These are phyloP conservation scores for Dreissena polymorpha DNA, from an alignment of 1,140 invertebrate genomes.

Conservation along the genomic window DNA sequence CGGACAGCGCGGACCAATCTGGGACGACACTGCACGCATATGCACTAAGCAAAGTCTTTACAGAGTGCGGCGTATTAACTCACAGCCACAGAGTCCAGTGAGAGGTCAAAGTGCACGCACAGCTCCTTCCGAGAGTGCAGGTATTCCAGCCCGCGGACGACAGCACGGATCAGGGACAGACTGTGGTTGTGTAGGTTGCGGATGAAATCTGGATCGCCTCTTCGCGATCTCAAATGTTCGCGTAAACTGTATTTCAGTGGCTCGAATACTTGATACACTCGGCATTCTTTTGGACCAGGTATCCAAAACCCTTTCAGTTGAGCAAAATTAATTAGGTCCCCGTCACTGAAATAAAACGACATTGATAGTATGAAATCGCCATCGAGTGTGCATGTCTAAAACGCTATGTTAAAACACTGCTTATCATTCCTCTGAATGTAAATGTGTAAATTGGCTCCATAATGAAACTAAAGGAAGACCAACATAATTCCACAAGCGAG, in stretches of 20 bases:
- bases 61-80: constrained; percentile 19
- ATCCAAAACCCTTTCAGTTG: constrained; percentile 34
- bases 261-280: constrained; percentile 32
- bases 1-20: too few relatives aligned
- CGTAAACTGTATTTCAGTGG: constrained; percentile 33
- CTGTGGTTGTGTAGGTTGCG: constrained; percentile 17
- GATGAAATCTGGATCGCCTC: neutral
- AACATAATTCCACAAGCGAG: too few relatives aligned
- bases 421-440: too few relatives aligned
- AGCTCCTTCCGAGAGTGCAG: constrained; percentile 52
- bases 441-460: too few relatives aligned
- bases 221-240: neutral
- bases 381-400: neutral
- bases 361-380: neutral
- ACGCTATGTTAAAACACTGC: too few relatives aligned
- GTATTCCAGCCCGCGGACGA: constrained; percentile 52
- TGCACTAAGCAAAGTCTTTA: too few relatives aligned
- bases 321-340: constrained; percentile 3
- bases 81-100: constrained; percentile 59
- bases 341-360: neutral
- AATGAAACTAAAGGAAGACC: too few relatives aligned
- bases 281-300: neutral
- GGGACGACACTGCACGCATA: too few relatives aligned
- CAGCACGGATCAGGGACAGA: constrained; percentile 21
- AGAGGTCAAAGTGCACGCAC: constrained; percentile 56